A percentile compares a stretch with the other conserved stretches of the same genome.
Conservation (phyloP, 2,888 invertebrate genomes). For the Scaptomyza tumidula region DNA sequence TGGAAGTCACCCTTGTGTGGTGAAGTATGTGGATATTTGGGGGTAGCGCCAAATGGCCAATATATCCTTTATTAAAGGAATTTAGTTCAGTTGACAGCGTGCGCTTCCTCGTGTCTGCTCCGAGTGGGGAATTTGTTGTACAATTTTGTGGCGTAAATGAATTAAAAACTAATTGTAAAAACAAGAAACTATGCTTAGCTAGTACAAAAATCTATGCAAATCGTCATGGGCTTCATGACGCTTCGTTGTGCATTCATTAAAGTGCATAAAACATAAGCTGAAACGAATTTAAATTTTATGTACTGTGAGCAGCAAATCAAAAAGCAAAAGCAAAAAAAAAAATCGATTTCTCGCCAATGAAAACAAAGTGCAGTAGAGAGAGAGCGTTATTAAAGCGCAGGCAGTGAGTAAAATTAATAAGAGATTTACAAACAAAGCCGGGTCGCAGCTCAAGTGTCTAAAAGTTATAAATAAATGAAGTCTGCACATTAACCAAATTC, state of each 20-base stretch:
- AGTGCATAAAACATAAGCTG: conserved; percentile 15
- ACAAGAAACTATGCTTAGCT: conserved; percentile 13
- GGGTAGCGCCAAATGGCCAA: conserved; percentile 51
- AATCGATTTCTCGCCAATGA: conserved; percentile 75
- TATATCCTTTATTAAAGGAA: conserved; percentile 67
- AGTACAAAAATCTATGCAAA: conserved; percentile 10
- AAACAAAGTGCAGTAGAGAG: conserved; percentile 69
- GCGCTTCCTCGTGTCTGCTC: conserved; percentile 67
- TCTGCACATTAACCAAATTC: conserved; percentile 6
- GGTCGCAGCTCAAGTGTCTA: background rate
- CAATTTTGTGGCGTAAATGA: conserved; percentile 14
- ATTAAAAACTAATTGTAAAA: conserved; percentile 25
- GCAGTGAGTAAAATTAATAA: background rate
- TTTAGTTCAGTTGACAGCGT: conserved; percentile 77
- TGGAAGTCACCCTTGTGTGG: conserved; percentile 42
- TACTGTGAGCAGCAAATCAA: conserved; percentile 51
- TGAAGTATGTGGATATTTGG: conserved; percentile 10
- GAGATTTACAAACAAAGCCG: conserved; percentile 14
- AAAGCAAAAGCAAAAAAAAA: conserved; percentile 60
- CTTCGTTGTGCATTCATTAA: conserved; percentile 20
- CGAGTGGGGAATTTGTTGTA: conserved; percentile 40
- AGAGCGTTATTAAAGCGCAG: conserved; percentile 23
- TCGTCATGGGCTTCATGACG: conserved; percentile 11
- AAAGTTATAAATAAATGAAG: conserved; percentile 30
- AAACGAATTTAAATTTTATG: conserved; percentile 28